phyloP scores from a whole-genome alignment of 2,888 invertebrate species.

The Drosophila paracracens region DNA sequence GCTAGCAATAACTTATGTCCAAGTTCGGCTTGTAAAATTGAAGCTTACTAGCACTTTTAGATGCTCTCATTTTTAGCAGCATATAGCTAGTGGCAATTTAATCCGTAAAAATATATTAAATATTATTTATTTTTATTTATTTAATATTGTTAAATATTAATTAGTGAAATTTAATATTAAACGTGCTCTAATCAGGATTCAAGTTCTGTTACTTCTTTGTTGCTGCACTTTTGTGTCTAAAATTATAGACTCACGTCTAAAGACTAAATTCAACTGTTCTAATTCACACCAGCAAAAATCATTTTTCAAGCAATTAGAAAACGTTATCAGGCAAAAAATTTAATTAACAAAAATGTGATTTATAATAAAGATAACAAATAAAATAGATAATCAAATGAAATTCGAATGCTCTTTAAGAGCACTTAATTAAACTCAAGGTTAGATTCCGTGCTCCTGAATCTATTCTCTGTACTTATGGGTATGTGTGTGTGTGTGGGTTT shows the following conservation, averaged over 20 bases:
- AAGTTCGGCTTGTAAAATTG: not conserved
- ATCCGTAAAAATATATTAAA: not conserved
- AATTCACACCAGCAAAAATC: not conserved
- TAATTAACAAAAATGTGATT: constrained; percentile 2
- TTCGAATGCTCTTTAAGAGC: constrained; percentile 8
- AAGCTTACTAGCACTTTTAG: not conserved
- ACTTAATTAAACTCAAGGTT: constrained; percentile 21
- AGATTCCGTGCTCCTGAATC: not conserved
- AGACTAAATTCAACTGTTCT: not conserved
- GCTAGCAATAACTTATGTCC: not conserved
- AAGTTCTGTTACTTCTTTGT: not conserved
- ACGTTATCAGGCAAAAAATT: constrained; percentile 5
- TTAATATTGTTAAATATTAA: not conserved
- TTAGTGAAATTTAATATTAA: not conserved
- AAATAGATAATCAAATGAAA: not conserved
- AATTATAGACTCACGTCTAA: not conserved
- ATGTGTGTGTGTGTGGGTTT: not conserved
- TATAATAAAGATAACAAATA: not conserved
- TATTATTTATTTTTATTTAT: too few relatives aligned
- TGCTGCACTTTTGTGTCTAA: not conserved
- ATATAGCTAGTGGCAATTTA: not conserved
- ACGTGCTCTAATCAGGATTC: not conserved
- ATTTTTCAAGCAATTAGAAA: constrained; percentile 8
- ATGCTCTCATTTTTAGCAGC: not conserved
- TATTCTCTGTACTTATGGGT: not conserved